Base-by-base conservation (phyloP, 2,888 invertebrate genomes). In the Hypercompe scribonia region DNA sequence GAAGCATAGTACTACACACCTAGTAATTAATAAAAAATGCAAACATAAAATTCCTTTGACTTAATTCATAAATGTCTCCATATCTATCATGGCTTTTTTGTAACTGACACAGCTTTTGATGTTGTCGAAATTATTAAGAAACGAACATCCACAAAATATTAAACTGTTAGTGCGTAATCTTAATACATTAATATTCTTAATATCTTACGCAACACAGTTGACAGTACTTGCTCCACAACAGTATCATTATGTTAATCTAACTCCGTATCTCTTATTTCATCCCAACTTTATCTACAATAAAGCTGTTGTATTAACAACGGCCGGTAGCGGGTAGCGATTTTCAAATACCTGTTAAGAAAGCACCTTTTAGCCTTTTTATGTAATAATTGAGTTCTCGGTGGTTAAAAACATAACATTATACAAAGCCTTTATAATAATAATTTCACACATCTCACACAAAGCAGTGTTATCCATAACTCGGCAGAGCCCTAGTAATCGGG, bases 231-330 rank as follows among this genome's bases (percentile, higher is more conserved):
- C 21, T 3, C 21, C 33, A 66, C 46, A 66, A 66, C 31, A 2
- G 33, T 66, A 13, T 13, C 46, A 24, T 33, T 66, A 33, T 61
- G 4, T 31, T 61, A 18, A 61, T 61, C 15, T 61, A 61, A 61
- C 31, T 31, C 61, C 31, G 61, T 61, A 61, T 33, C 11, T 46
- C 5, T 2, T 21, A 66, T 46, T 66, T 66, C 24, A 46, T 46
- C 46, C 46, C 46, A 66, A 33, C 21, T 46, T 66, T 66, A 66
- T 66, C 66, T 11, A 31, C 10, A 31, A 66, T 66, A 66, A 42
- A 33, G 33, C 31, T 24, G 10, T 8, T 33, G 66, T 33, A 24
- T 4, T 24, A 46, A 0, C 2, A 13, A 13, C 31, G 42, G 24
- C 24, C 7, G 13, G 46, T 46, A 24, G 33, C 33, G 24, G 11